These are phyloP conservation scores for Choreutis nemorana DNA, from an alignment of 2,888 invertebrate species.

Conservation along the genomic window DNA sequence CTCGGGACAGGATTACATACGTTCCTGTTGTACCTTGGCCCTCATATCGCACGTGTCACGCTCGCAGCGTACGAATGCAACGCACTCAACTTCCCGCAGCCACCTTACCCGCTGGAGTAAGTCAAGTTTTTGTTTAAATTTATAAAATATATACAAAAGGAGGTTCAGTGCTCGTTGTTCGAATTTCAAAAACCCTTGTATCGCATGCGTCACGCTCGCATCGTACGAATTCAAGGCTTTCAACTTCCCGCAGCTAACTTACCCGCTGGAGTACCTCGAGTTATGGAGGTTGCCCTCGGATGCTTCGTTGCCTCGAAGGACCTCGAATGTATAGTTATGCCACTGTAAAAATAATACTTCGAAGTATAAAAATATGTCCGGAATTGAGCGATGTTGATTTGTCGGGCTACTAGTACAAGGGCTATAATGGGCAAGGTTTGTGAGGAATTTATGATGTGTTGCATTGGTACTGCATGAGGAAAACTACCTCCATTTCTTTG, in stretches of 20 bases:
- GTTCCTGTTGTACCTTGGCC: constrained; percentile 98
- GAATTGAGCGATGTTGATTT: no score
- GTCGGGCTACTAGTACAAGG: no score
- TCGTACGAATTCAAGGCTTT: constrained; percentile 96
- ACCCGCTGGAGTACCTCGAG: constrained; percentile 88
- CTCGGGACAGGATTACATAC: constrained; percentile 98
- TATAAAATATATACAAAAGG: no score
- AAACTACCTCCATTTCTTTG: constrained; percentile 87
- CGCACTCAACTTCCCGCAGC: constrained; percentile 92
- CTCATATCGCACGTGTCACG: constrained; percentile 98
- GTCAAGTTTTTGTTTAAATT: constrained; percentile 14
- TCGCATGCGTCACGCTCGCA: constrained; percentile 96
- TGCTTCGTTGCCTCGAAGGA: no score
- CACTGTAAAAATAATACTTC: no score
- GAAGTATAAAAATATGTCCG: no score
- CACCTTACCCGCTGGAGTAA: constrained; percentile 98
- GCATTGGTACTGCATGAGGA: constrained; percentile 96
- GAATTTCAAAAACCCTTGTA: no score
- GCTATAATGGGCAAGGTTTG: constrained; percentile 94
- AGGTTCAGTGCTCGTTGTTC: no score
- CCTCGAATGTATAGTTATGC: no score
- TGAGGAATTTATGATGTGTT: constrained; percentile 98
- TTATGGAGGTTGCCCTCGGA: no score
- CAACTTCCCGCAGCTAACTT: constrained; percentile 97
- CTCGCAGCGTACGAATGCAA: constrained; percentile 98